Evolutionary conservation across 2,797 vertebrate genomes (phyloP), one percentile per base, ranked within the genome.

Genomic region (Notamacropus eugenii): DNA sequence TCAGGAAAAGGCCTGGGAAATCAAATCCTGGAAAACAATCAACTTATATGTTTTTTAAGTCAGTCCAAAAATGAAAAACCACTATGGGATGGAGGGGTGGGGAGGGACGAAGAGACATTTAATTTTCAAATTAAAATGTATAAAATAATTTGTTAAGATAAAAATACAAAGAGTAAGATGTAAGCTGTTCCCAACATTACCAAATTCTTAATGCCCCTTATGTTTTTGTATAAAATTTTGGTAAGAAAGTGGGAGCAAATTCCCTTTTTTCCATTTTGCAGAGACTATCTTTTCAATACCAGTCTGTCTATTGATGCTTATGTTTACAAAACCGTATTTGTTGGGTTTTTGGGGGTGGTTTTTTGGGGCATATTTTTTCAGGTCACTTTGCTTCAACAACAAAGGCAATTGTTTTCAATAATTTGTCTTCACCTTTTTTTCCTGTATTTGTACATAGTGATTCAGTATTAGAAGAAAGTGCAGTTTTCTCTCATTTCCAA

Each of bases 301-400:
- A 98, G 98, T 98, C 97, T 98, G 98, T 98, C 98, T 98, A 0
- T 98, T 96, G 98, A 98, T 98, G 98, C 98, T 98, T 98, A 98
- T 99, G 99, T 99, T 99, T 99, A 99, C 99, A 99, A 96, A 96
- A 98, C 91, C 96, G 96, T 98, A 98, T 98, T 98, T 97, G 97
- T 98, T 98, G 95, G 97, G 82, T 96, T 97, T 90, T 93, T 31
- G 91, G 94, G 93, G 93, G 10, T 96, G 97, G 97, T 82, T 62
- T 67, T 95, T 46, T 97, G 98, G 97, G 6, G 96, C 97, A 13
- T 98, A 97, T 97, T 98, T 97, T 98, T 98, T 98, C 98, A 98
- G 98, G 98, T 98, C 98, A 97, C 98, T 96, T 98, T 98, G 98
- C 98, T 98, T 98, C 96, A 29, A 97, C 98, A 98, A 98, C 98